These are phyloP conservation scores for Aphelenchoides fujianensis DNA, from an alignment of 1,140 invertebrate genomes.

Conservation along the genomic window DNA sequence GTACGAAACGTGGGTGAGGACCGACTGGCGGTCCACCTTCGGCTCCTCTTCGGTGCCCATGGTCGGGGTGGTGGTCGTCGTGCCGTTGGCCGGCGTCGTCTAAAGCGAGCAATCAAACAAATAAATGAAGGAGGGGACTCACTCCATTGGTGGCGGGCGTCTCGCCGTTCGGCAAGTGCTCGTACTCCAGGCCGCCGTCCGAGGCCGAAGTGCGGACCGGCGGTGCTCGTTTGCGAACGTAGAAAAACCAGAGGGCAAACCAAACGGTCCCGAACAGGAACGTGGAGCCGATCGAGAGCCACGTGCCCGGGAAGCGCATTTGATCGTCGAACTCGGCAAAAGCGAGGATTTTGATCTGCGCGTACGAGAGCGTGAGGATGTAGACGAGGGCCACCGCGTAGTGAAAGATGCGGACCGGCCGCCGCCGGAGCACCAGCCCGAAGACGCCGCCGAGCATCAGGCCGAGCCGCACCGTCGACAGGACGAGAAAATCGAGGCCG, in stretches of 20 bases:
- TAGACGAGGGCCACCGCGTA: not conserved
- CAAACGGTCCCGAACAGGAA: not conserved
- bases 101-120: too few relatives aligned
- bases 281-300: constrained; percentile 16
- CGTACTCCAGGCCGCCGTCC: not conserved
- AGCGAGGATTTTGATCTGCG: not conserved
- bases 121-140: not conserved
- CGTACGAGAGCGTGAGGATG: not conserved
- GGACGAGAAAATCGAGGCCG: constrained; percentile 16
- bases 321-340: constrained; percentile 20
- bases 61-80: not conserved
- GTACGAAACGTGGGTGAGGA: constrained; percentile 1
- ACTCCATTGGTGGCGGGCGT: constrained; percentile 12
- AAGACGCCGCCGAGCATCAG: constrained; percentile 1
- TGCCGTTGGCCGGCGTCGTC: not conserved
- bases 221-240: not conserved
- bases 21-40: constrained; percentile 18
- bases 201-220: constrained; percentile 16
- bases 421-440: not conserved
- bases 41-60: not conserved
- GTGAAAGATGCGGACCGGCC: not conserved
- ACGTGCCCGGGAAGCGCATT: constrained; percentile 16
- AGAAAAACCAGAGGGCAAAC: not conserved
- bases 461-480: not conserved
- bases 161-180: not conserved